Evolutionary conservation across 2,113 vertebrate genomes (phyloP), one percentile per base, ranked within the genome.

Genomic region (Paramisgurnus dabryanus): DNA sequence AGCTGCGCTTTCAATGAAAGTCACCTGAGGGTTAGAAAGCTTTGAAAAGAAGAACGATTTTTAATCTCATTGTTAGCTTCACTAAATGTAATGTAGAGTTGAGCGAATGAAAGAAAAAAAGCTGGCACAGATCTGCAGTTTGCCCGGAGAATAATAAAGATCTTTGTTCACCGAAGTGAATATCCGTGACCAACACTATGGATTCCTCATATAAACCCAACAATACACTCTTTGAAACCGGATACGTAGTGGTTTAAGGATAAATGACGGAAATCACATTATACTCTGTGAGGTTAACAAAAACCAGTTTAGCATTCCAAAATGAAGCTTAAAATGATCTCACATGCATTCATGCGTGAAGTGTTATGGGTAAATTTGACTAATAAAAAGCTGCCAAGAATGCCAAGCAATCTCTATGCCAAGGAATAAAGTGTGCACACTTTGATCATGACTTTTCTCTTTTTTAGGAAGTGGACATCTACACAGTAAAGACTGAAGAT

Each of bases 401-500:
- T n/a, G 8, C 13, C 15, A 6, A 57, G 17, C 15, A 57, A 57
- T 57, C 55, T 18, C 15, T 18, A 58, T 58, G 55, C 17, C 55
- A 58, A 18, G 7, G 18, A 58, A 17, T 58, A 13, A 58, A 18
- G n/a, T 0, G 7, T 18, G 17, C 18, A 11, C 4, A 11, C 49
- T 53, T 11, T 53, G 11, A 12, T 12, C 12, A 7, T n/a, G n/a
- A 6, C 41, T 60, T 75, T 12, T 76, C 8, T n/a, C 43, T 45
- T 7, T 86, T 83, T 73, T 87, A 99, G 97, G 97, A 99, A 85
- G 95, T 99, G 86, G 97, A 99, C 86, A 95, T 99, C 88, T 98
- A 98, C 87, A 98, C 95, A 0, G 97, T 98, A 87, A 98, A 97
- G 91, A 91, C 93, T 0, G 97, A 98, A 84, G 97, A 99, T 83